phyloP scores from a whole-genome alignment of 2,888 invertebrate genomes.

The Chironomus tentans region DNA sequence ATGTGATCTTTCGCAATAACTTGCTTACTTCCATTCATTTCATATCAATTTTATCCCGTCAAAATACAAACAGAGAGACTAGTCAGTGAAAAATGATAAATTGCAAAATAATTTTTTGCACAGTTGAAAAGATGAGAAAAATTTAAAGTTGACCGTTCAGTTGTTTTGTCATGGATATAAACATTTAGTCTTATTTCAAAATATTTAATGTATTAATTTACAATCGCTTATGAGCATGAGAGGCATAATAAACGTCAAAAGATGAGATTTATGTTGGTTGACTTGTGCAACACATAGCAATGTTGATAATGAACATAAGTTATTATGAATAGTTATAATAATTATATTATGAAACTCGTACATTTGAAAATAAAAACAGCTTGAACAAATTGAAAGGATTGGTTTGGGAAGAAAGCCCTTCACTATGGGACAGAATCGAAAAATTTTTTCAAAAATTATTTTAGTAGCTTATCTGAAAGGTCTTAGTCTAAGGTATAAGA shows the following conservation, averaged over 20 bases:
- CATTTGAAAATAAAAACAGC: background rate
- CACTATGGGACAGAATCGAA: no score
- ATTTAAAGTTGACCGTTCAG: background rate
- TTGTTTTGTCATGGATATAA: no score
- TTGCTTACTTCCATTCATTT: no score
- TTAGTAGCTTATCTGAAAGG: no score
- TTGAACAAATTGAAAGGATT: background rate
- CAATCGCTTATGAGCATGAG: background rate
- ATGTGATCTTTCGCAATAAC: no score
- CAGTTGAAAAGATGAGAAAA: conserved; percentile 7
- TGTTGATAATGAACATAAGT: no score
- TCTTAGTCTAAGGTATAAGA: no score
- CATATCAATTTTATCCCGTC: no score
- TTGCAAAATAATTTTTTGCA: conserved; percentile 4
- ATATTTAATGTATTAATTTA: background rate
- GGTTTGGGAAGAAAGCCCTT: no score
- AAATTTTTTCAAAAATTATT: no score
- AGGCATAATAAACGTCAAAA: background rate
- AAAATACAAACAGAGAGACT: no score
- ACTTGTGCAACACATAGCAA: background rate
- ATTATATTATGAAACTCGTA: background rate
- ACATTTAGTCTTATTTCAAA: background rate
- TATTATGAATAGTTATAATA: no score
- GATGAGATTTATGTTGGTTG: background rate
- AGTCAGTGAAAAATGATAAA: conserved; percentile 1